These are phyloP conservation scores for Montipora cactus DNA, from an alignment of 64 coral and sea anemone species.

Conservation along the genomic window DNA sequence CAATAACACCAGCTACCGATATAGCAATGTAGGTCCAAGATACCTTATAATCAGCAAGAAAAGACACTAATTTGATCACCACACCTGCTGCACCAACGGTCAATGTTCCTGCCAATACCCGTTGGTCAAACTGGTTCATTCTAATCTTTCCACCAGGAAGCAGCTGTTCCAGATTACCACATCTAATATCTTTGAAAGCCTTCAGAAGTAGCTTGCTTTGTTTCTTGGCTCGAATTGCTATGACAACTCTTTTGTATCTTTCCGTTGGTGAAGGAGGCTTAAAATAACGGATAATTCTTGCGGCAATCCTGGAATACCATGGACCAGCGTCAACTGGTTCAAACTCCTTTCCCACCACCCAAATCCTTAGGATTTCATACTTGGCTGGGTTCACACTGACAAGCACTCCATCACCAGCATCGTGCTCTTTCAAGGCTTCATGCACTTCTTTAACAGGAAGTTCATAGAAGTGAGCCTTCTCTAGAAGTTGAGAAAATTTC, in stretches of 20 bases:
- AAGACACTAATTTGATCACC: constrained; percentile 80
- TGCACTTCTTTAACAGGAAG: constrained; percentile 67
- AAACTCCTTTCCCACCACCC: constrained; percentile 89
- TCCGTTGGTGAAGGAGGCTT: constrained; percentile 41
- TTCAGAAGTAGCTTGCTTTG: constrained; percentile 86
- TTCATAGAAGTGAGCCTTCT: constrained; percentile 91
- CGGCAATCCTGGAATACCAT: constrained; percentile 54
- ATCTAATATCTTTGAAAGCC: constrained; percentile 90
- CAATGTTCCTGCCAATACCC: constrained; percentile 61
- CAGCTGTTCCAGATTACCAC: constrained; percentile 87
- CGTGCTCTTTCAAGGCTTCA: constrained; percentile 80
- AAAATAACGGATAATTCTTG: constrained; percentile 1
- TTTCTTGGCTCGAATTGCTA: constrained; percentile 84
- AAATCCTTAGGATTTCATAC: constrained; percentile 84
- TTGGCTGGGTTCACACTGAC: constrained; percentile 85
- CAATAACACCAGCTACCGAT: constrained; percentile 65
- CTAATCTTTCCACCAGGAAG: constrained; percentile 92
- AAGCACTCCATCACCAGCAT: constrained; percentile 84
- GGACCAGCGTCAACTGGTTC: constrained; percentile 55
- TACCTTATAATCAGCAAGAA: constrained; percentile 82
- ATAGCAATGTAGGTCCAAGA: constrained; percentile 72
- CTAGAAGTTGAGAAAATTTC: constrained; percentile 71
- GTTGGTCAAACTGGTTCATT: constrained; percentile 84
- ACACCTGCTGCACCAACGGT: constrained; percentile 62
- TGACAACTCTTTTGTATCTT: constrained; percentile 88